Evolutionary conservation across 1,140 invertebrate species (phyloP), one percentile per base, ranked within the genome.

Genomic region (Drosophila miranda): DNA sequence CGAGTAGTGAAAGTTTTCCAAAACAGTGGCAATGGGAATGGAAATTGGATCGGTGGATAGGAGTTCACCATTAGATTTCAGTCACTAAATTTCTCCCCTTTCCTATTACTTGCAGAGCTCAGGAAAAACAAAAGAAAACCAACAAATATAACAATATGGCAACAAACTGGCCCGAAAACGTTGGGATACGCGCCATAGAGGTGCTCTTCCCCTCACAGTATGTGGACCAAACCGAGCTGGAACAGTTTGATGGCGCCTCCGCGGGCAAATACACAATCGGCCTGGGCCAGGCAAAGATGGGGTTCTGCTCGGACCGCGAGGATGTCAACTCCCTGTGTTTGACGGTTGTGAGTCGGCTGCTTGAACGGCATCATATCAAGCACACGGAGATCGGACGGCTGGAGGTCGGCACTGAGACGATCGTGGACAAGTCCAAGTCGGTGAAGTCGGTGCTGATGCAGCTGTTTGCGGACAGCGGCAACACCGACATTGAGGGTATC

Each of bases 381-480:
- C 94, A 95, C 48, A 90, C 93, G 73, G 94, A 97, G 50, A 96
- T 99, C 78, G 99, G 99, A 0, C 94, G 96, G 13, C 89, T 99
- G 16, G 98, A 99, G 92, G 98, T 99, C 16, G 99, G 99, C 23
- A 99, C 99, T 6, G 99, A 99, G 91, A 99, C 99, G 0, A 95
- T 99, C 43, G 93, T 99, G 50, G 99, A 99, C 91, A 99, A 99
- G 92, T 99, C 98, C 68, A 99, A 99, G 92, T 98, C 97, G 90
- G 97, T 99, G 0, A 99, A 99, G 91, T 96, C 96, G 9, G 96
- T 98, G 38, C 92, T 99, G 23, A 99, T 99, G 99, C 96, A 99
- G 78, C 91, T 99, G 9, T 99, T 99, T 92, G 95, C 97, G 78
- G 93, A 94, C 4, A 91, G 92, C 81, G 97, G 96, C 1, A 98